Base-by-base conservation (phyloP, 2,888 invertebrate genomes). In the Troilus luridus region DNA sequence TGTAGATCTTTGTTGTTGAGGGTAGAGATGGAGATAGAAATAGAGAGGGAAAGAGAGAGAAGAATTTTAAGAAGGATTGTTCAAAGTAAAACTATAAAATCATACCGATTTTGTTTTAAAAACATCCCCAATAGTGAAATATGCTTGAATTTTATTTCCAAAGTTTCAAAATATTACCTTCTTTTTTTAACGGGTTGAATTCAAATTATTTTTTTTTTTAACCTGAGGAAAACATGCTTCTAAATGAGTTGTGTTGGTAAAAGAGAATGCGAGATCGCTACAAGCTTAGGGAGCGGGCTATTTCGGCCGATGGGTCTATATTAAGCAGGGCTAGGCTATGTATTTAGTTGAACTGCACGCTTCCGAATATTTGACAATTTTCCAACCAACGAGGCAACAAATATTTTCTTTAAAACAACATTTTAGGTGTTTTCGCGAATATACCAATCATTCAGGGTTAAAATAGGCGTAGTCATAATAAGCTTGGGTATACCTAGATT, bases 371-470 rank as follows among this genome's bases (percentile, higher is more conserved):
- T 90, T 90, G 90, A 72, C 90, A 72, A 72, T 67, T 58, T 72
- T 90, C 90, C 90, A 90, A 90, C 19, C n/a, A 58, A 77, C 58
- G 90, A 90, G 58, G 90, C 72, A 77, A 27, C 58, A 90, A 77
- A 77, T 90, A 90, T 67, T 90, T 90, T 90, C 90, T 90, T 90
- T 90, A 90, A 85, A 90, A 72, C 90, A 56, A 90, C 72, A 90
- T 90, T 59, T 77, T 77, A 77, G 90, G 27, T 54, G 85, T 58
- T 72, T 90, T 77, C 72, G 54, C 77, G 27, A 77, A 90, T 90
- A 67, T 77, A 58, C 90, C 24, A 72, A 54, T 72, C 90, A 58
- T 77, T 77, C 58, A 14, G 58, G 14, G 67, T 89, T 72, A 72
- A 90, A 90, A 77, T 90, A 90, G 54, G 5, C 67, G 27, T 77